Base-by-base conservation (phyloP, 1,140 invertebrate species). In the Drosophila gunungcola region DNA sequence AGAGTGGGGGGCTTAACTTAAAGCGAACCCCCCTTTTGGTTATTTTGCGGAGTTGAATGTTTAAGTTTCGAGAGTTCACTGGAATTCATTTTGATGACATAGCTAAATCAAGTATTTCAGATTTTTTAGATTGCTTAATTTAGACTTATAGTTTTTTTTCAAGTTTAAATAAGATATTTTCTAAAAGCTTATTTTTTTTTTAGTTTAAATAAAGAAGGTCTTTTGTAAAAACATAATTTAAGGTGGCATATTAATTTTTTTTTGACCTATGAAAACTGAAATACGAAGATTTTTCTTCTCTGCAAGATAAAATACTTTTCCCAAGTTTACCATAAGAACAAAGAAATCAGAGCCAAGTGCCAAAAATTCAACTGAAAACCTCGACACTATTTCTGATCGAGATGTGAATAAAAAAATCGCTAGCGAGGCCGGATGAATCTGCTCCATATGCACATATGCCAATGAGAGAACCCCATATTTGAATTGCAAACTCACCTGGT, bases 401-500 rank as follows among this genome's bases (percentile, higher is more conserved):
- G 5, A 65, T 52, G 34, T 39, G 36, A 39, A 60, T 65, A 10
- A 9, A 27, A 45, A 60, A 32, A 32, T 25, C 36, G 25, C 43
- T 4, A 11, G 10, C 36, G 3, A 49, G 16, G 43, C 60, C 64
- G 64, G 64, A 68, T 68, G 60, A 54, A 34, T 34, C 49, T 36
- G 29, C 60, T 65, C 38, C 60, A 68, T 52, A 68, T 68, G 60
- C 64, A 68, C 64, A 6, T 57, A 70, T 70, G 42, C 67, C 41
- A 70, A 70, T 68, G 49, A 56, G 27, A 9, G n/a, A 13, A 7
- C 1, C n/a, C n/a, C 0, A 0, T 4, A 67, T 67, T 39, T 56
- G 43, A 34, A 70, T 70, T 70, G 43, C 52, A 42, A 68, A 84
- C 94, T 93, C 48, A 94, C 94, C 93, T 95, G 94, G 92, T 95